phyloP scores from a whole-genome alignment of 2,888 invertebrate species.

The Xanthostigma xanthostigma region DNA sequence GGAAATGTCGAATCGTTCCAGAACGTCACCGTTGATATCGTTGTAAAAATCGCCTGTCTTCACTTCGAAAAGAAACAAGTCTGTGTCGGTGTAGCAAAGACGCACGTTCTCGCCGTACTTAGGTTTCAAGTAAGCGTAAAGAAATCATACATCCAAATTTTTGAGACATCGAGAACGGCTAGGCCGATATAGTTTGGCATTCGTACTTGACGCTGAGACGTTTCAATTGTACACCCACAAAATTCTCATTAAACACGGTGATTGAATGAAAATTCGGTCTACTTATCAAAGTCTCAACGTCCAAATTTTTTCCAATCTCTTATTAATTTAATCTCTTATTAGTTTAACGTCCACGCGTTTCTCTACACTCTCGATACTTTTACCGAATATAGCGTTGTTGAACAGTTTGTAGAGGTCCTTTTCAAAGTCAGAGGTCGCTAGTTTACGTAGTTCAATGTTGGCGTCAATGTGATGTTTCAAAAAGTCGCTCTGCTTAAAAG shows the following conservation, averaged over 20 bases:
- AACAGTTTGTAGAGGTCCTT: too few relatives aligned
- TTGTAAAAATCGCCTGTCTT: conserved; percentile 22
- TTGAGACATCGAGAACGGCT: too few relatives aligned
- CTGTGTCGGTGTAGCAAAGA: conserved; percentile 20
- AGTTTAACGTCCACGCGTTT: too few relatives aligned
- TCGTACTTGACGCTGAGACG: conserved; percentile 17
- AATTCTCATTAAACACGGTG: too few relatives aligned
- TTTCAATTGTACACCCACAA: conserved; percentile 22
- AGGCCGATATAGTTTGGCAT: conserved; percentile 25
- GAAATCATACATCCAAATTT: conserved; percentile 25
- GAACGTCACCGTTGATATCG: conserved; percentile 14
- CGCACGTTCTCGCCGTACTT: conserved; percentile 16
- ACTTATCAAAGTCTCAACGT: too few relatives aligned
- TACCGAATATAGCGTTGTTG: too few relatives aligned
- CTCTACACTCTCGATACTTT: too few relatives aligned
- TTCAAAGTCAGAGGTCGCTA: too few relatives aligned
- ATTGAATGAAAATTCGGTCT: too few relatives aligned
- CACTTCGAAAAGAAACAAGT: conserved; percentile 19
- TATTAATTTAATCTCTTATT: too few relatives aligned
- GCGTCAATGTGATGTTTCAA: conserved; percentile 23
- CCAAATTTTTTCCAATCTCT: too few relatives aligned
- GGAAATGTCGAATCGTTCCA: conserved; percentile 20
- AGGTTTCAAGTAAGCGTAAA: conserved; percentile 20
- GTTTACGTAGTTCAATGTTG: conserved; percentile 21
- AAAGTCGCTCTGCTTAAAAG: conserved; percentile 24